Conservation (phyloP, 1,140 invertebrate species). For the Chrysomallon squamiferum region DNA sequence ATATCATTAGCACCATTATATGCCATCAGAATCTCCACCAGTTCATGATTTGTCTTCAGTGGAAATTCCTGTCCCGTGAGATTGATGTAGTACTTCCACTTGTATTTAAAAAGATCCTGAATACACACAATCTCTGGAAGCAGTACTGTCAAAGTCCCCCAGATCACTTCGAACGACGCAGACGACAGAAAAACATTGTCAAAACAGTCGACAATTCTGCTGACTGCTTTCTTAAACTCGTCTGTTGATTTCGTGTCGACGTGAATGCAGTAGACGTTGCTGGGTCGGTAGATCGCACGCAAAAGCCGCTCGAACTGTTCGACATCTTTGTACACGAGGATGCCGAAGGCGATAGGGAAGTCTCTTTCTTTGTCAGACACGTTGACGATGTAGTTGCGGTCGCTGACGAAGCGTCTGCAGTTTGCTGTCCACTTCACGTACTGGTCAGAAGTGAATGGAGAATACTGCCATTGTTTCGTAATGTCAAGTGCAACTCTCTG, state of each 20-base stretch:
- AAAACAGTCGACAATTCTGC: conserved; percentile 36
- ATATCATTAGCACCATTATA: conserved; percentile 47
- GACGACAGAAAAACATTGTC: conserved; percentile 47
- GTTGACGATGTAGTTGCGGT: conserved; percentile 29
- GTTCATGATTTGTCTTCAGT: conserved; percentile 44
- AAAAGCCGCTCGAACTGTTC: conserved; percentile 56
- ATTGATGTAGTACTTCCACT: conserved; percentile 53
- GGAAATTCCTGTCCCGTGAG: conserved; percentile 50
- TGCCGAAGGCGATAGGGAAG: conserved; percentile 47
- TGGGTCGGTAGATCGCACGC: conserved; percentile 51
- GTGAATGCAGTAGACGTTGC: conserved; percentile 60
- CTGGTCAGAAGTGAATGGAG: no score
- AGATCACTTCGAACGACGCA: conserved; percentile 31
- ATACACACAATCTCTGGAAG: conserved; percentile 42
- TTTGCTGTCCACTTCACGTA: conserved; percentile 9
- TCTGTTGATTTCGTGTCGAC: conserved; percentile 43
- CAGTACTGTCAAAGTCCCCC: conserved; percentile 36
- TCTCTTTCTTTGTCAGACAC: conserved; percentile 33
- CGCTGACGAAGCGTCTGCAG: conserved; percentile 26
- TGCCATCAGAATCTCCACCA: conserved; percentile 36
- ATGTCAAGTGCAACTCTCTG: no score
- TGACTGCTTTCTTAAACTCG: conserved; percentile 26
- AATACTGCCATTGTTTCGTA: no score
- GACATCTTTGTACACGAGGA: conserved; percentile 50
- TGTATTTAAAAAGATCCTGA: conserved; percentile 22